Conservation (phyloP, 2,113 vertebrate species). For the Notarius quadriscutis region DNA sequence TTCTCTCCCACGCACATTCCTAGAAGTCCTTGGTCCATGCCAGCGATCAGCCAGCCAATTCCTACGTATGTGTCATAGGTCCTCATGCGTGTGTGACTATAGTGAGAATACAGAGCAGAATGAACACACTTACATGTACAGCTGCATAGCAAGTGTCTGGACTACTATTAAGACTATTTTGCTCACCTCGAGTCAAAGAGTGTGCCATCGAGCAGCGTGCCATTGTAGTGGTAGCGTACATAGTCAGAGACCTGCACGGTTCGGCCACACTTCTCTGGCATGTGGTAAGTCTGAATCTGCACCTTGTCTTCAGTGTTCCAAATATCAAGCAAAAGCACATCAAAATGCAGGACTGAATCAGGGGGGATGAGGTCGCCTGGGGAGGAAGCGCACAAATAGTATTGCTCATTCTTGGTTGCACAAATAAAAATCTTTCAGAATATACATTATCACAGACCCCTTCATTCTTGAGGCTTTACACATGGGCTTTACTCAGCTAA, state of each 20-base stretch:
- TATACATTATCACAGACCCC: background rate
- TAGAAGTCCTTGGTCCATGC: conserved; percentile 95
- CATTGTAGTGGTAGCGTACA: conserved; percentile 95
- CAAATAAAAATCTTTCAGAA: background rate
- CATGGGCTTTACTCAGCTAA: background rate
- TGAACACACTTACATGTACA: background rate
- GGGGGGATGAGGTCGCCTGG: conserved; percentile 88
- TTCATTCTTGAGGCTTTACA: background rate
- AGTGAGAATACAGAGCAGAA: conserved; percentile 5
- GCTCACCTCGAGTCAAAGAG: conserved; percentile 94
- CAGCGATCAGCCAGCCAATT: conserved; percentile 96
- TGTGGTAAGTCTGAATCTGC: conserved; percentile 84
- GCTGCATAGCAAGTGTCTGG: background rate
- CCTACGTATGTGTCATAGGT: conserved; percentile 97
- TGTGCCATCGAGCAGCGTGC: conserved; percentile 92
- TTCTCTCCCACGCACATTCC: conserved; percentile 96
- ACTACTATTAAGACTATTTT: background rate
- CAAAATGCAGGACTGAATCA: conserved; percentile 89
- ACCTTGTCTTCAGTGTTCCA: conserved; percentile 91
- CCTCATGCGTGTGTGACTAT: conserved; percentile 91
- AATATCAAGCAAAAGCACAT: conserved; percentile 90
- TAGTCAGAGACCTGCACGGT: conserved; percentile 93
- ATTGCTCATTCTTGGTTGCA: background rate
- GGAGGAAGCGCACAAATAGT: background rate
- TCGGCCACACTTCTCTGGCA: conserved; percentile 78